Evolutionary conservation across 2,888 invertebrate species (phyloP).

Genomic region (Apantesis nais): DNA sequence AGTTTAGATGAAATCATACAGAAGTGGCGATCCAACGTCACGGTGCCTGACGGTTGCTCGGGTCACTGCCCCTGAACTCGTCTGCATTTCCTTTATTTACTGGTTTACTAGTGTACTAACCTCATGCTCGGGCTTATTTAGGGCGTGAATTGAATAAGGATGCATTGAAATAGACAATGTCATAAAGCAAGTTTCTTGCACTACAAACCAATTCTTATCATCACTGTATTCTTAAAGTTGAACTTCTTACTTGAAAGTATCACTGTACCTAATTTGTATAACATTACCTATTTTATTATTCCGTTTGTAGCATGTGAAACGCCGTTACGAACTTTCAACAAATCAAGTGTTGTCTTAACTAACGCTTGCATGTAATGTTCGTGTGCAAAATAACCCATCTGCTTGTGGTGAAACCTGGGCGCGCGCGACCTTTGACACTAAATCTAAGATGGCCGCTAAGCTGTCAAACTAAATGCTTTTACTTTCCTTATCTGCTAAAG

Average conservation of each 20-base stretch:
- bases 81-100: constrained; percentile 71
- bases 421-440: constrained; percentile 76
- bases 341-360: constrained; percentile 58
- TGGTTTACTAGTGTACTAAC: constrained; percentile 55
- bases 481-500: constrained; percentile 75
- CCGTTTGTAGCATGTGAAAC: constrained; percentile 21
- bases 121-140: constrained; percentile 61
- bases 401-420: constrained; percentile 72
- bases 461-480: constrained; percentile 78
- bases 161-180: constrained; percentile 41
- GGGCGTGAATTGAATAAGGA: constrained; percentile 63
- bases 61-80: constrained; percentile 82
- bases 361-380: constrained; percentile 53
- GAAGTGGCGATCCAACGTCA: constrained; percentile 56
- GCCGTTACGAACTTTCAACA: constrained; percentile 48
- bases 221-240: neutral
- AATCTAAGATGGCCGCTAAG: constrained; percentile 73
- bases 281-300: neutral
- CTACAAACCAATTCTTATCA: neutral
- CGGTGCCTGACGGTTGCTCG: constrained; percentile 66
- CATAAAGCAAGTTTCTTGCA: neutral
- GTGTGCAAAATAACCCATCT: constrained; percentile 70
- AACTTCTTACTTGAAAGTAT: constrained; percentile 1
- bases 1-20: constrained; percentile 44
- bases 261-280: neutral